Percentiles rank a stretch among this genome's conserved stretches.
phyloP scores from a whole-genome alignment of 2,888 invertebrate species.

The Proisotoma minuta region DNA sequence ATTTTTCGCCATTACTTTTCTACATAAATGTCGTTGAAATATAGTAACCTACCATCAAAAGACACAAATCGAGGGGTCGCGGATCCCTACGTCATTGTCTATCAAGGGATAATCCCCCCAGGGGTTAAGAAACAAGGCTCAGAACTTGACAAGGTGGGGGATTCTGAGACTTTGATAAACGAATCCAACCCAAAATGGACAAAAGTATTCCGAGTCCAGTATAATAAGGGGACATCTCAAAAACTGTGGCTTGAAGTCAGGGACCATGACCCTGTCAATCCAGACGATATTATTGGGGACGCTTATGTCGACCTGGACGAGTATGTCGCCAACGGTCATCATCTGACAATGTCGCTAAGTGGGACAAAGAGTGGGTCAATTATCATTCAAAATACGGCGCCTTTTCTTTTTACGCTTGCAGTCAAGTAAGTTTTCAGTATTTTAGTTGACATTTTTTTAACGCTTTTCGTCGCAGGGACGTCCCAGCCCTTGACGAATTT shows the following conservation, averaged over 20 bases:
- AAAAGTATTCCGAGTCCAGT: constrained; percentile 34
- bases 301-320: constrained; percentile 32
- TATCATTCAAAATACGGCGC: constrained; percentile 31
- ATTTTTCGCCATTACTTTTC: background rate
- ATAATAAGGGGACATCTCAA: constrained; percentile 26
- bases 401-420: constrained; percentile 31
- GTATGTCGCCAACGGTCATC: constrained; percentile 22
- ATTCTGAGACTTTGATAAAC: constrained; percentile 28
- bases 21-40: background rate
- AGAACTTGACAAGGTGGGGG: constrained; percentile 17
- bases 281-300: constrained; percentile 33
- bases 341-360: constrained; percentile 23
- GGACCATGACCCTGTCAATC: constrained; percentile 39
- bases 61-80: constrained; percentile 20
- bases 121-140: background rate
- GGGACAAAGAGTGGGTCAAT: constrained; percentile 33
- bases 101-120: constrained; percentile 19
- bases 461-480: constrained; percentile 19
- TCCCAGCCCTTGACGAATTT: constrained; percentile 33
- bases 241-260: constrained; percentile 32
- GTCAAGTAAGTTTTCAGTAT: constrained; percentile 24
- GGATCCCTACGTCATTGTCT: constrained; percentile 39
- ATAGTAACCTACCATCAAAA: constrained; percentile 25
- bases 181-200: constrained; percentile 30
- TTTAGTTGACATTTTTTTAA: background rate